Percentiles rank a stretch among this genome's conserved stretches.
Evolutionary conservation across 1,140 invertebrate genomes (phyloP).

Genomic region (Rhopalosiphum padi): DNA sequence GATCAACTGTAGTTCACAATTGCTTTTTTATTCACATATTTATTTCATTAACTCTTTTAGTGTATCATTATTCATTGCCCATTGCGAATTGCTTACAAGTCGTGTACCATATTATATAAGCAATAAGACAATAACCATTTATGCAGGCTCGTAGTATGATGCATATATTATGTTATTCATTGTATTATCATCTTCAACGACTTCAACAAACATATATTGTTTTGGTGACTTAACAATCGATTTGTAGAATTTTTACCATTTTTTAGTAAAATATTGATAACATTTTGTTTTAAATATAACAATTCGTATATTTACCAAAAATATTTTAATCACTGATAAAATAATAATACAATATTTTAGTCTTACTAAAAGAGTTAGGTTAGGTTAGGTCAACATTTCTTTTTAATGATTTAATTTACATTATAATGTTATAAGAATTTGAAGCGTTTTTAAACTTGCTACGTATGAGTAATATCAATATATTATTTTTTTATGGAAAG

Average conservation of each 20-base stretch:
- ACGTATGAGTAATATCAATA: background rate
- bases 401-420: background rate
- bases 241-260: too few species aligned
- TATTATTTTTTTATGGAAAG: background rate
- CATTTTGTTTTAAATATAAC: too few species aligned
- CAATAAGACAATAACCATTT: background rate
- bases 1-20: background rate
- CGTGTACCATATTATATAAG: background rate
- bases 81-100: background rate
- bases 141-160: background rate
- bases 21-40: background rate
- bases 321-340: too few species aligned
- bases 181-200: too few species aligned
- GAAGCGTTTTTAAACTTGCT: background rate
- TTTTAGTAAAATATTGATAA: too few species aligned
- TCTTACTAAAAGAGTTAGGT: too few species aligned
- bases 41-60: background rate
- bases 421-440: background rate
- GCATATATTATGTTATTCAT: too few species aligned
- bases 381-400: background rate
- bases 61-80: background rate
- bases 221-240: too few species aligned
- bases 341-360: background rate
- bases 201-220: too few species aligned
- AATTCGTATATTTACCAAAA: too few species aligned